Evolutionary conservation across 2,113 vertebrate genomes (phyloP).

Genomic region (Microcebus griseorufus): DNA sequence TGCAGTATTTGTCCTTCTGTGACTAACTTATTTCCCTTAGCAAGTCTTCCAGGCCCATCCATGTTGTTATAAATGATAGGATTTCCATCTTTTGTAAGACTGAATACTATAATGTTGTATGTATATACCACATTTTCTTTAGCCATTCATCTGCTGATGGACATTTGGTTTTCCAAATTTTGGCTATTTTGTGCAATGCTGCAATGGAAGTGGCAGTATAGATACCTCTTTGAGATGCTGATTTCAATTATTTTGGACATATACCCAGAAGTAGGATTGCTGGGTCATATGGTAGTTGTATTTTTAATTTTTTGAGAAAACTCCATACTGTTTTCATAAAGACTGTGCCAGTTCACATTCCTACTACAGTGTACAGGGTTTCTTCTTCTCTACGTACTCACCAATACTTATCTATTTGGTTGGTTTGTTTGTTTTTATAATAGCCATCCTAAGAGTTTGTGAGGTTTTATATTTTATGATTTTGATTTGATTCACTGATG

Average conservation of each 20-base stretch:
- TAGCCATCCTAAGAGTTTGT: background rate
- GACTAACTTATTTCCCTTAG: background rate
- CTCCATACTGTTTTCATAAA: background rate
- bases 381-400: background rate
- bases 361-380: too few species aligned
- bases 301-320: background rate
- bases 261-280: background rate
- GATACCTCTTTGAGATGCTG: background rate
- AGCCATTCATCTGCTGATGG: background rate
- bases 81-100: background rate
- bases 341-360: background rate
- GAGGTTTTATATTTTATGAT: background rate
- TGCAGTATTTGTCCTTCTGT: background rate
- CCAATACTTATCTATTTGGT: background rate
- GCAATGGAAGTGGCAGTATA: background rate
- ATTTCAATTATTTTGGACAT: background rate
- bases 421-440: background rate
- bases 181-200: background rate
- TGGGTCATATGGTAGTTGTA: background rate
- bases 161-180: background rate
- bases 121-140: background rate
- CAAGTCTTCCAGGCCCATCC: background rate
- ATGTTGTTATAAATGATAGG: background rate
- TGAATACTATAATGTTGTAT: background rate
- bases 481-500: background rate